Evolutionary conservation across 2,113 vertebrate species (phyloP).

Genomic region (Crotalus tigris): DNA sequence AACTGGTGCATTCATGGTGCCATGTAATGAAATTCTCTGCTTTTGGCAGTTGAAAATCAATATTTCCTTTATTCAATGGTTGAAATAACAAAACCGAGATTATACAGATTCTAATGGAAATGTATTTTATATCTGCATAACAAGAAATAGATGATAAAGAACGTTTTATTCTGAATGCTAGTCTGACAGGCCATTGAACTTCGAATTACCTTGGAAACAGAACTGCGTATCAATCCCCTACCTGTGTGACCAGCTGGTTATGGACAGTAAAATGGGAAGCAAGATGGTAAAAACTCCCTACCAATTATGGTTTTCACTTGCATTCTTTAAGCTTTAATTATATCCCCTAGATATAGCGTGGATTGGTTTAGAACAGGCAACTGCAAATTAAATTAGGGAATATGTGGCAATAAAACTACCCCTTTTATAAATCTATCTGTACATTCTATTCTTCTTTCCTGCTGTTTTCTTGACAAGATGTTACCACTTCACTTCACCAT

Average conservation of each 20-base stretch:
- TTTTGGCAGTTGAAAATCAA: constrained; percentile 23
- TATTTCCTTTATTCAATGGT: constrained; percentile 38
- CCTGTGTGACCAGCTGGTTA: background rate
- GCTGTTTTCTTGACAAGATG: background rate
- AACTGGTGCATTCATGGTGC: background rate
- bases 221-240: background rate
- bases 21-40: constrained; percentile 29
- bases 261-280: background rate
- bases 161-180: background rate
- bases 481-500: background rate
- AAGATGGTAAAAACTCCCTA: background rate
- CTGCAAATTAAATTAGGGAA: background rate
- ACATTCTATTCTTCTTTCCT: background rate
- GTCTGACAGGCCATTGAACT: background rate
- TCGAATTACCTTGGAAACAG: background rate
- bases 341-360: background rate
- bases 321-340: background rate
- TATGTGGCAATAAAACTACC: background rate
- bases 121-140: constrained; percentile 2
- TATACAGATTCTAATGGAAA: constrained; percentile 20
- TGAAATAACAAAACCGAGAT: constrained; percentile 24
- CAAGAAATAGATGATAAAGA: constrained; percentile 36
- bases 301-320: background rate
- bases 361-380: background rate
- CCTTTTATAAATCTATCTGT: background rate